Percentiles rank a stretch among this genome's conserved stretches.
These are phyloP conservation scores for Drosophila nikananu DNA, from an alignment of 1,140 invertebrate species.

Conservation along the genomic window DNA sequence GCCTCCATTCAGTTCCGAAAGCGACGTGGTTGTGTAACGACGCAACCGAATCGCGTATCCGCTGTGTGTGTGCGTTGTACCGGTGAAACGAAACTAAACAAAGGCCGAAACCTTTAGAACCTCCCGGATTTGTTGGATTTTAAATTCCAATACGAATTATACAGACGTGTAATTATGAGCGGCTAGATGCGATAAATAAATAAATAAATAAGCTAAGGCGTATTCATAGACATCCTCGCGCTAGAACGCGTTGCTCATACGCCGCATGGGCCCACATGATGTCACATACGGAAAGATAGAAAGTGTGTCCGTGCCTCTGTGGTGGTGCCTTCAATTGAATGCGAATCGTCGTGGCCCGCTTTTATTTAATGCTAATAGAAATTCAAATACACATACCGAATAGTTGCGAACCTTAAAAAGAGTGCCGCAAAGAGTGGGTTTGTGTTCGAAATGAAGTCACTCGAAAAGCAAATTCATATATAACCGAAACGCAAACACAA, in stretches of 20 bases:
- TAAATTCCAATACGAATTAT: slow-evolving; percentile 30
- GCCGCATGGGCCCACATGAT: slow-evolving; percentile 60
- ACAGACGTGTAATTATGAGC: slow-evolving; percentile 54
- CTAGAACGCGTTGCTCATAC: slow-evolving; percentile 53
- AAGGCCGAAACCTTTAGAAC: slow-evolving; percentile 39
- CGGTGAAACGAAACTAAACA: slow-evolving; percentile 41
- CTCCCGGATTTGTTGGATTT: slow-evolving; percentile 21
- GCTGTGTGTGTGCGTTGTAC: slow-evolving; percentile 42
- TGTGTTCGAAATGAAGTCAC: slow-evolving; percentile 71
- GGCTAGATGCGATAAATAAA: slow-evolving; percentile 21
- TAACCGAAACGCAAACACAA: slow-evolving; percentile 29
- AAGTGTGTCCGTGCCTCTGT: slow-evolving; percentile 59
- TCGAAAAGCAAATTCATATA: slow-evolving; percentile 24
- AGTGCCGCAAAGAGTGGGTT: slow-evolving; percentile 33
- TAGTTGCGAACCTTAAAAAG: slow-evolving; percentile 8
- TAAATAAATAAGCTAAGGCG: slow-evolving; percentile 9
- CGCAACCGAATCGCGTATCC: slow-evolving; percentile 41
- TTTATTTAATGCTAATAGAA: slow-evolving; percentile 69
- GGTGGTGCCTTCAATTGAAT: slow-evolving; percentile 60
- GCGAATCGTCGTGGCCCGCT: slow-evolving; percentile 54
- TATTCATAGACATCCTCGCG: neutral
- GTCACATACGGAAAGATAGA: slow-evolving; percentile 65
- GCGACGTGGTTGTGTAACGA: slow-evolving; percentile 84
- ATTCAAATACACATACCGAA: slow-evolving; percentile 63
- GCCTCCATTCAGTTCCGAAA: slow-evolving; percentile 64